Conservation (phyloP, 2,888 invertebrate genomes). For the Aspidapion aeneum region DNA sequence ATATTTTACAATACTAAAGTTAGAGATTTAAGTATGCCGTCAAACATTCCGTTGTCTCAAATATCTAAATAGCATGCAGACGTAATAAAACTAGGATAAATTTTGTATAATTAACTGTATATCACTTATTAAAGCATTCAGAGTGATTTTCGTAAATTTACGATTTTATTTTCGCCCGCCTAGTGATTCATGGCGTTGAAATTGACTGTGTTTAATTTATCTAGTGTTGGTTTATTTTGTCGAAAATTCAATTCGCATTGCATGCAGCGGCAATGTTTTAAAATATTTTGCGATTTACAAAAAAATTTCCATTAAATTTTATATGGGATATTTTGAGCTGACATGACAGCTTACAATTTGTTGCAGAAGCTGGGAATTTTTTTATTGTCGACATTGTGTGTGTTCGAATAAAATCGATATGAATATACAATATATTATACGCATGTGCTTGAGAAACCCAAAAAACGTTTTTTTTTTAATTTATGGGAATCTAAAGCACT, state of each 20-base stretch:
- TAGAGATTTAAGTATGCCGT: not conserved
- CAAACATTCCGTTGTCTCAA: too few relatives aligned
- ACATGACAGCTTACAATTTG: too few relatives aligned
- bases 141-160: not conserved
- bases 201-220: not conserved
- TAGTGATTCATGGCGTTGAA: not conserved
- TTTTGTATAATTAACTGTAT: not conserved
- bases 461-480: too few relatives aligned
- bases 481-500: too few relatives aligned
- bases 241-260: not conserved
- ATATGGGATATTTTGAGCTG: not conserved
- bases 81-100: not conserved
- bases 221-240: not conserved
- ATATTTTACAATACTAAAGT: too few relatives aligned
- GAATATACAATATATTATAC: too few relatives aligned
- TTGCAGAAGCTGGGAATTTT: too few relatives aligned
- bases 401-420: too few relatives aligned
- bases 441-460: too few relatives aligned
- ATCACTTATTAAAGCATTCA: not conserved
- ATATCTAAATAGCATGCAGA: too few relatives aligned
- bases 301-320: not conserved
- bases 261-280: too few relatives aligned
- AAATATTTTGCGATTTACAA: not conserved
- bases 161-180: not conserved
- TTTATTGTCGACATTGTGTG: too few relatives aligned